phyloP scores from a whole-genome alignment of 2,888 invertebrate genomes.

The Germaria angustata region DNA sequence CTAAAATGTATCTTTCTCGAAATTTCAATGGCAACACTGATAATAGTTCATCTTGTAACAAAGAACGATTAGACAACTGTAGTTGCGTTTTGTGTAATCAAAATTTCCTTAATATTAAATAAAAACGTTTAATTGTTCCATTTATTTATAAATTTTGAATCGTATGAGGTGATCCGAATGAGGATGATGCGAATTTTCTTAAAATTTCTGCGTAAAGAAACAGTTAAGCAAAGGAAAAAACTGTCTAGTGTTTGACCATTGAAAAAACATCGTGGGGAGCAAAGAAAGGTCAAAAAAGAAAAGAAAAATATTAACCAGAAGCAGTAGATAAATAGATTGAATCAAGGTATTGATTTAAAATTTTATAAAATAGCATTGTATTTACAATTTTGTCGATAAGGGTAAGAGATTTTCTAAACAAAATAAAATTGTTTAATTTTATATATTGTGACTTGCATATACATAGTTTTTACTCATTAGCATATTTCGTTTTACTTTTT shows the following conservation, averaged over 20 bases:
- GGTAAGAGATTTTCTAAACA: constrained; percentile 36
- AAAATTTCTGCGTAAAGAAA: constrained; percentile 54
- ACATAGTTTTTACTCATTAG: not conserved
- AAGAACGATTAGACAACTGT: constrained; percentile 27
- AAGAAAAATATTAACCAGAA: constrained; percentile 26
- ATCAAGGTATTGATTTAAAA: constrained; percentile 50
- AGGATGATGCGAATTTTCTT: constrained; percentile 56
- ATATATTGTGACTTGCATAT: not conserved
- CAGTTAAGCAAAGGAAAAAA: constrained; percentile 62
- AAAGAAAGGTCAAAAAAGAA: constrained; percentile 47
- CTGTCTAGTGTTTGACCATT: constrained; percentile 58
- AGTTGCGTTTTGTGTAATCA: not conserved
- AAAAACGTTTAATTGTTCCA: constrained; percentile 40
- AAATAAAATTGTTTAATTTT: constrained; percentile 11
- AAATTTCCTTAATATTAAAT: constrained; percentile 47
- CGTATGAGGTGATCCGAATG: constrained; percentile 54
- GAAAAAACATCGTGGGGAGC: constrained; percentile 35
- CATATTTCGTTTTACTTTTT: not conserved
- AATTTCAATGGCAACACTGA: too few species aligned
- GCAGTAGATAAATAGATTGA: constrained; percentile 15
- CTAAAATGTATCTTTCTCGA: too few species aligned
- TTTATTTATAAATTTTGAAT: constrained; percentile 33
- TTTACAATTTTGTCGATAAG: not conserved
- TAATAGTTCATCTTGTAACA: constrained; percentile 55
- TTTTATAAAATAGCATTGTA: not conserved